phyloP scores from a whole-genome alignment of 2,797 vertebrate species.

The Trachurus trachurus region DNA sequence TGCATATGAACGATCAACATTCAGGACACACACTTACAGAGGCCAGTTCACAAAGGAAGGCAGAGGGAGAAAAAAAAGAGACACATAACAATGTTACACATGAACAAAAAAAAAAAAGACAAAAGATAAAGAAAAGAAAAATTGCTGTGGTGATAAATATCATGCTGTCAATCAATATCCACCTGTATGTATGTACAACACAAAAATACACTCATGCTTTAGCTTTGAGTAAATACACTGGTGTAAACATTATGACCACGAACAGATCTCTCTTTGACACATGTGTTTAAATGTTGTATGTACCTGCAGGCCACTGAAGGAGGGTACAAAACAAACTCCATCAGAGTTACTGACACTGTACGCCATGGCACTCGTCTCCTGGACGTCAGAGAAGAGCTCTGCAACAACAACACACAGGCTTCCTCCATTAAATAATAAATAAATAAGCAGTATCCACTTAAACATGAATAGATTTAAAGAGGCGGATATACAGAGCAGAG shows the following conservation, averaged over 20 bases:
- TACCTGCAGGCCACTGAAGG: constrained; percentile 96
- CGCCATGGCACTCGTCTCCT: constrained; percentile 92
- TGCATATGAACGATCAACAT: constrained; percentile 28
- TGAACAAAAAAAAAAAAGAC: constrained; percentile 7
- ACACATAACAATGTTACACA: constrained; percentile 62
- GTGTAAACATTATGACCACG: neutral
- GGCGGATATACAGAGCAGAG: neutral
- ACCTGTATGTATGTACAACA: neutral
- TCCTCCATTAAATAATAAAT: neutral
- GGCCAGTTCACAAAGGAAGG: constrained; percentile 64
- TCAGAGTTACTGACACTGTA: constrained; percentile 89
- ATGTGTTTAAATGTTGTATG: neutral
- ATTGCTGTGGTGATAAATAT: neutral
- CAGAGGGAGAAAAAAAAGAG: constrained; percentile 66
- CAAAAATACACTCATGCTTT: neutral
- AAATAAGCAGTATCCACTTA: neutral
- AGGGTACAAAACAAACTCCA: constrained; percentile 96
- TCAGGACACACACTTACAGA: constrained; percentile 71
- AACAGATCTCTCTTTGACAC: neutral
- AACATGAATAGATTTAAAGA: neutral
- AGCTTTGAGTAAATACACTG: neutral
- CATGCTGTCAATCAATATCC: neutral
- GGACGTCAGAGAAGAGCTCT: constrained; percentile 92
- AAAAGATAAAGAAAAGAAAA: constrained; percentile 18
- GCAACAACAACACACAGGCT: constrained; percentile 33